These are phyloP conservation scores for Gymnoscopelus braueri DNA, from an alignment of 2,797 vertebrate species.

Conservation along the genomic window DNA sequence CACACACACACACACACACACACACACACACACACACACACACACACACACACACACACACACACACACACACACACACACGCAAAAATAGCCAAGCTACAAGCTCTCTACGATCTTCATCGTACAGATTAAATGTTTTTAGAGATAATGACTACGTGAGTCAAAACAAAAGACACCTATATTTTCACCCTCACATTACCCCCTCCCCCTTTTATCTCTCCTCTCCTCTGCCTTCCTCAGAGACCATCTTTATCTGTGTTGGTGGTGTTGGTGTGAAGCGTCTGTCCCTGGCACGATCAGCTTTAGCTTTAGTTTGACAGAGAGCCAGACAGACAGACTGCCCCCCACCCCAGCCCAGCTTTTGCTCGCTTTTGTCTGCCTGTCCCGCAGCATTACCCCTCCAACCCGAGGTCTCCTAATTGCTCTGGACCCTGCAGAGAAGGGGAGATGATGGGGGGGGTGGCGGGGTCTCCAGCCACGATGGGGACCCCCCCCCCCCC, in stretches of 20 bases:
- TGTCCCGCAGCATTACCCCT: conserved; percentile 79
- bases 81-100: not conserved
- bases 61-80: not conserved
- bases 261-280: conserved; percentile 27
- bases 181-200: not conserved
- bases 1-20: not conserved
- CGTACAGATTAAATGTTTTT: too few relatives aligned
- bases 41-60: not conserved
- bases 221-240: conserved; percentile 27
- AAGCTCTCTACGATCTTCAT: too few relatives aligned
- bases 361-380: conserved; percentile 77
- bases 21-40: not conserved
- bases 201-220: conserved; percentile 3
- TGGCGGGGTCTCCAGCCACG: conserved; percentile 40
- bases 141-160: too few relatives aligned
- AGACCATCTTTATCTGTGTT: conserved; percentile 16
- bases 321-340: conserved; percentile 68
- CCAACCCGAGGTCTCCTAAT: conserved; percentile 77
- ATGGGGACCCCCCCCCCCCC: conserved; percentile 35
- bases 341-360: conserved; percentile 54
- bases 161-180: not conserved
- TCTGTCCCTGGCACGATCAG: conserved; percentile 32
- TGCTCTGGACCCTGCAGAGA: conserved; percentile 74
- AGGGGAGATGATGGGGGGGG: conserved; percentile 22
- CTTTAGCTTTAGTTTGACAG: conserved; percentile 63